phyloP scores from a whole-genome alignment of 37 sponge, comb jelly and placozoan species.

The Lycopodina hypogea region DNA sequence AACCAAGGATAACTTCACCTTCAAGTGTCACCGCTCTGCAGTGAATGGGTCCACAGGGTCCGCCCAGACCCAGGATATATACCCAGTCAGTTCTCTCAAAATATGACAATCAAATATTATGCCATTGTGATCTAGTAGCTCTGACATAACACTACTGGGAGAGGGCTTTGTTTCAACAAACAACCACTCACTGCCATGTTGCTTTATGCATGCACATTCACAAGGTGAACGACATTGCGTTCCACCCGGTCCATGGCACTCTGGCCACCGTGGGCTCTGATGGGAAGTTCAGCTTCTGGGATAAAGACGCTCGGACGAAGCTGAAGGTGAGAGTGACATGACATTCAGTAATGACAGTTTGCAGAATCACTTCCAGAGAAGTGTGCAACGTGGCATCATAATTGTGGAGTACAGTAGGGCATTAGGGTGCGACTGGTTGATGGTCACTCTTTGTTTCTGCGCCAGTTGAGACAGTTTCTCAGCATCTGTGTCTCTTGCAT shows the following conservation, averaged over 20 bases:
- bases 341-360: background rate
- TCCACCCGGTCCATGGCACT: conserved; percentile 87
- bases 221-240: conserved; percentile 94
- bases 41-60: conserved; percentile 18
- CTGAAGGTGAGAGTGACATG: conserved; percentile 65
- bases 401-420: too few species aligned
- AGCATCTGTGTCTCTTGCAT: too few species aligned
- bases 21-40: conserved; percentile 91
- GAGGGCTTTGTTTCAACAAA: too few species aligned
- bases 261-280: conserved; percentile 92
- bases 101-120: too few species aligned
- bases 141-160: too few species aligned
- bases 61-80: conserved; percentile 87
- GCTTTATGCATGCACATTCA: too few species aligned
- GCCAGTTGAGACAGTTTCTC: too few species aligned
- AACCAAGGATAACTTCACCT: conserved; percentile 94
- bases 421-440: too few species aligned
- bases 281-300: conserved; percentile 96
- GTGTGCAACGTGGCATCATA: too few species aligned
- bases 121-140: too few species aligned
- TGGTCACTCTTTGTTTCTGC: too few species aligned
- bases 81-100: conserved; percentile 65
- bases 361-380: background rate
- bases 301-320: conserved; percentile 94
- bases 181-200: too few species aligned